Evolutionary conservation across 2,797 vertebrate species (phyloP), one percentile per base, ranked within the genome.

Genomic region (Macroramphosus scolopax): DNA sequence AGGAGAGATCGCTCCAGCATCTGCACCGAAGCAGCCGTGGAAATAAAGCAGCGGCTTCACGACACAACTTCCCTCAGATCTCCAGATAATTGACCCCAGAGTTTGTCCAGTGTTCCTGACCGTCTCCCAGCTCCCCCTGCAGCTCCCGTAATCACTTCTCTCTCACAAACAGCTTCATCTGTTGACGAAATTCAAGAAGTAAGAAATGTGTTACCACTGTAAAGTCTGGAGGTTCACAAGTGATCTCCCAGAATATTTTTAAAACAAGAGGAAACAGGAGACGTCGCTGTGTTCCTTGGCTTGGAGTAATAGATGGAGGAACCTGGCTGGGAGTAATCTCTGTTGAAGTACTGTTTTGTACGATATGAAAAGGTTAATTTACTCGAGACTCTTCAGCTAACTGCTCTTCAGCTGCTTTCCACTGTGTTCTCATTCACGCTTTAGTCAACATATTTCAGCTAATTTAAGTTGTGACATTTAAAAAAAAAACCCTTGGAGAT

Each of bases 31-130:
- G 11, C 36, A 12, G 38, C 25, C 1, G 1, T 14, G 15, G 12
- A 50, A 32, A 39, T 34, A 20, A 43, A 53, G 22, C 24, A 9
- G 30, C 50, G 24, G 34, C 34, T 34, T 42, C 12, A 47, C 42
- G 16, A 54, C 41, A 49, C 22, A 61, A 31, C 50, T 39, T 40
- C 45, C 13, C 10, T 46, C 30, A 35, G 24, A 44, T 53, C 14
- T 53, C 3, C 32, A 30, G 28, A 32, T 56, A 14, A 51, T 24
- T 30, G 36, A 53, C 24, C 17, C 22, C 24, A 12, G 14, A 28
- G 32, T 31, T 36, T 33, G 29, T 49, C 15, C 17, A 14, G 22
- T 8, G 17, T 40, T 6, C 12, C 24, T 10, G n/a, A n/a, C n/a
- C n/a, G n/a, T n/a, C n/a, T 16, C 33, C 3, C 20, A 22, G 20